A percentile compares a stretch with the other conserved stretches of the same genome.
Conservation (phyloP, 2,113 vertebrate genomes). For the Numenius arquata region DNA sequence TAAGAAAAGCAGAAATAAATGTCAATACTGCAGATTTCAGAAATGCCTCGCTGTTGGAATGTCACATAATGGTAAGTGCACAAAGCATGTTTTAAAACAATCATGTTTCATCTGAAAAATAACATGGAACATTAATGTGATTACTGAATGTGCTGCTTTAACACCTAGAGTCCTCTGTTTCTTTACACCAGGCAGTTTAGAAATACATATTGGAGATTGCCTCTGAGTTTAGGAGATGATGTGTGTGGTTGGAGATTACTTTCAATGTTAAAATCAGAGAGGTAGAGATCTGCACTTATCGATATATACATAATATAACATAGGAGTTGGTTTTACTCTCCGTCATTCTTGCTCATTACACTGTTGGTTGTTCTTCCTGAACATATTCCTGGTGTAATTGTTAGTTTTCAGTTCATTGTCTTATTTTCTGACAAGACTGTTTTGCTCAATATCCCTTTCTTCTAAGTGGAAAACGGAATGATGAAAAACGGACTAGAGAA, state of each 20-base stretch:
- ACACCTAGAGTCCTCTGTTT: background rate
- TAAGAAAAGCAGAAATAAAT: conserved; percentile 99
- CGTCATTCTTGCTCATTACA: background rate
- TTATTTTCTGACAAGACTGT: background rate
- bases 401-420: background rate
- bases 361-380: background rate
- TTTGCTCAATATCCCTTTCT: background rate
- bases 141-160: background rate
- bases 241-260: background rate
- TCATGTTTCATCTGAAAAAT: background rate
- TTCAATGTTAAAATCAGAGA: background rate
- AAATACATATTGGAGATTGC: accelerated
- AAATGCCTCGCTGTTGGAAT: conserved; percentile 98
- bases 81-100: accelerated
- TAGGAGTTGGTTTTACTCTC: background rate
- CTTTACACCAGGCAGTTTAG: background rate
- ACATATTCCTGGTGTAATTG: background rate
- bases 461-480: background rate
- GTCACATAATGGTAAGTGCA: conserved; percentile 94
- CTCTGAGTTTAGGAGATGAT: background rate
- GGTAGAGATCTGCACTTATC: background rate
- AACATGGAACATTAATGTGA: accelerated
- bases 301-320: background rate
- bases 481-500: background rate
- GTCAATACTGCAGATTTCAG: conserved; percentile 99